Evolutionary conservation across 1,140 invertebrate genomes (phyloP).

Genomic region (Drosophila ogumai): DNA sequence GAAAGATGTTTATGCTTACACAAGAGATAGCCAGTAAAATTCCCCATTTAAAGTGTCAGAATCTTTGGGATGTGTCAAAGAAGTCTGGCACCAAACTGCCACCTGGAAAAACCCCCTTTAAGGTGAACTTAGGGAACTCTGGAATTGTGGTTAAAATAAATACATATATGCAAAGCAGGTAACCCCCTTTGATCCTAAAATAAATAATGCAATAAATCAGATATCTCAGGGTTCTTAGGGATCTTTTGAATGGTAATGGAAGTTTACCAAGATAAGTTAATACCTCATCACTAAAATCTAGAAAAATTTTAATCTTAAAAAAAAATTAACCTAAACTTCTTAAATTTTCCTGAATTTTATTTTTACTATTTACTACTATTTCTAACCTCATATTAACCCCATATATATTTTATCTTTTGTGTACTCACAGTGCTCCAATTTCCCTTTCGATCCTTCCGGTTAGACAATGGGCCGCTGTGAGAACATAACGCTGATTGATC

Average conservation of each 20-base stretch:
- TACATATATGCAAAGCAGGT: neutral
- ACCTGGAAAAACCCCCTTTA: conserved; percentile 13
- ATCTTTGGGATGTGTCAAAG: conserved; percentile 1
- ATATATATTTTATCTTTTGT: neutral
- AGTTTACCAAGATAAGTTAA: neutral
- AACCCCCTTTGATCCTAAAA: conserved; percentile 1
- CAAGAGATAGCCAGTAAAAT: neutral
- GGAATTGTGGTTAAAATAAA: conserved; percentile 14
- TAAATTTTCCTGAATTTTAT: neutral
- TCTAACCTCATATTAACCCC: too few relatives aligned
- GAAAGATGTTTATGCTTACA: neutral
- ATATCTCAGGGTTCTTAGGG: neutral
- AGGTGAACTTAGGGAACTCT: neutral
- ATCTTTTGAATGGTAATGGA: neutral
- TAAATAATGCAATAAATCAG: neutral
- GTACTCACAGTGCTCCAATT: conserved; percentile 86
- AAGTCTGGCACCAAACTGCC: neutral
- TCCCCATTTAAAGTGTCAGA: neutral
- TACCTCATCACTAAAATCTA: neutral
- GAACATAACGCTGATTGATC: conserved; percentile 86
- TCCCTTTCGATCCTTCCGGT: conserved; percentile 84
- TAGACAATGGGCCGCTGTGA: conserved; percentile 91
- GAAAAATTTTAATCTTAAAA: neutral
- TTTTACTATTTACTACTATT: too few relatives aligned
- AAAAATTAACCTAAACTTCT: neutral